Percentiles rank a stretch among this genome's conserved stretches.
phyloP scores from a whole-genome alignment of 2,797 vertebrate species.

The Poecile montanus region DNA sequence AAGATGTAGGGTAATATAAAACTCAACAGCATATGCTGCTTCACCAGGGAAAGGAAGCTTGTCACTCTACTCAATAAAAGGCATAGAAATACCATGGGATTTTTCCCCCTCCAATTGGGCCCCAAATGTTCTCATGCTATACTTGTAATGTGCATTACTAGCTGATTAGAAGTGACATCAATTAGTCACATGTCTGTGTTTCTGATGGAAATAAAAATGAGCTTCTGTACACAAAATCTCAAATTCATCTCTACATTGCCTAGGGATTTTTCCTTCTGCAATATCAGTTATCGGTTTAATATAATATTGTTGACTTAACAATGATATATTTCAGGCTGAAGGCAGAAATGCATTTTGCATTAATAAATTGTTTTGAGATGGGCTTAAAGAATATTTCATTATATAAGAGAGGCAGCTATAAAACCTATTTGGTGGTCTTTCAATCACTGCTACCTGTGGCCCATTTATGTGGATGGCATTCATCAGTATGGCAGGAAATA shows the following conservation, averaged over 20 bases:
- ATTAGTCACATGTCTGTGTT: constrained; percentile 79
- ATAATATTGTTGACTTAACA: constrained; percentile 98
- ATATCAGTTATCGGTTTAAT: constrained; percentile 91
- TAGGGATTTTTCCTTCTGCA: constrained; percentile 85
- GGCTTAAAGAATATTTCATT: constrained; percentile 88
- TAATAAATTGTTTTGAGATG: constrained; percentile 90
- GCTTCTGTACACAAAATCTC: constrained; percentile 78
- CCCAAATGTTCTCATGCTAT: constrained; percentile 65
- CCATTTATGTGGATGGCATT: constrained; percentile 88
- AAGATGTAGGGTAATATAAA: constrained; percentile 45
- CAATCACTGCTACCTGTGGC: constrained; percentile 93
- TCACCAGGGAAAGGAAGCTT: constrained; percentile 55
- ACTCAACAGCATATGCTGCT: constrained; percentile 24
- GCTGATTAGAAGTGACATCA: constrained; percentile 77
- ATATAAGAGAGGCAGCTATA: constrained; percentile 85
- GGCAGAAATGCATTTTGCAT: constrained; percentile 87
- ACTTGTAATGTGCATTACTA: constrained; percentile 65
- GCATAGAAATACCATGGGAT: constrained; percentile 48
- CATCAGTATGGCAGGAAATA: constrained; percentile 92
- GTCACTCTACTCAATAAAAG: constrained; percentile 62
- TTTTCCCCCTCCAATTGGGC: constrained; percentile 48
- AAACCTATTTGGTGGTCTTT: constrained; percentile 86
- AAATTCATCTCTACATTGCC: constrained; percentile 89
- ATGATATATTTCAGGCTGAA: constrained; percentile 92
- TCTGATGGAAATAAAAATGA: constrained; percentile 87